These are phyloP conservation scores for Sialis fuliginosa DNA, from an alignment of 2,888 invertebrate species.

Conservation along the genomic window DNA sequence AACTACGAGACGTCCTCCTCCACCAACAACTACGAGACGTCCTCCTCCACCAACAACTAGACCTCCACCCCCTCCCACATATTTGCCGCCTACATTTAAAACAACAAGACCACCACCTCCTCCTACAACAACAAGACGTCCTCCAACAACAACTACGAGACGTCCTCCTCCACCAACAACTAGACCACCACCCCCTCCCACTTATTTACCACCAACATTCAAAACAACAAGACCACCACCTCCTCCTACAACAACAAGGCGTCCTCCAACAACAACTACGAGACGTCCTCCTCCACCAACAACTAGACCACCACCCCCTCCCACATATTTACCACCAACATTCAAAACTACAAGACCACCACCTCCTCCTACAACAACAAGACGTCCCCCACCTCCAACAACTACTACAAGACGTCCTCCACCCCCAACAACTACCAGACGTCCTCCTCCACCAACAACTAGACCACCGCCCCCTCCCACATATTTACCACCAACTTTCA, in stretches of 20 bases:
- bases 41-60: too few species aligned
- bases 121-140: not conserved
- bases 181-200: not conserved
- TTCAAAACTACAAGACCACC: not conserved
- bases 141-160: too few species aligned
- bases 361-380: slow-evolving; percentile 1
- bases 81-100: too few species aligned
- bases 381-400: not conserved
- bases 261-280: not conserved
- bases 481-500: not conserved
- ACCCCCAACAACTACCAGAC: not conserved
- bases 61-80: too few species aligned
- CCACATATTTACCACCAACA: not conserved
- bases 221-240: not conserved
- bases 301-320: not conserved
- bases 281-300: not conserved
- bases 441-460: not conserved
- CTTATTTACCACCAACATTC: not conserved
- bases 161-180: not conserved
- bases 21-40: too few species aligned
- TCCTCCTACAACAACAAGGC: slow-evolving; percentile 1
- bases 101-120: not conserved
- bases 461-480: not conserved
- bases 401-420: slow-evolving; percentile 1
- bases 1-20: not conserved